phyloP scores from a whole-genome alignment of 2,797 vertebrate species.

The Gadopsis bispinosus region DNA sequence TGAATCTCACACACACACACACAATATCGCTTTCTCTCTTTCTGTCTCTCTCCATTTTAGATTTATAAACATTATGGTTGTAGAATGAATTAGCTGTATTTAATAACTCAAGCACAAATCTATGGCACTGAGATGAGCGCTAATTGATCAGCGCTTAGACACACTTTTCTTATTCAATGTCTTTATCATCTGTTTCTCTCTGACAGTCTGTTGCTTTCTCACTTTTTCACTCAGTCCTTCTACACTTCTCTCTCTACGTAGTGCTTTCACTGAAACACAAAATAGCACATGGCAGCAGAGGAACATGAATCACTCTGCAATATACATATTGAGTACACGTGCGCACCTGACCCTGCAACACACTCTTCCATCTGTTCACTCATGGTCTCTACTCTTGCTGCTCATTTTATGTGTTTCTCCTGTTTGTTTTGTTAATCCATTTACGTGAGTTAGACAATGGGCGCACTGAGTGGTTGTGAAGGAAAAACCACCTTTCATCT shows the following conservation, averaged over 20 bases:
- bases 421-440: constrained; percentile 60
- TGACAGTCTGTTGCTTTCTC: constrained; percentile 38
- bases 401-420: constrained; percentile 47
- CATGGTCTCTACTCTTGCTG: constrained; percentile 33
- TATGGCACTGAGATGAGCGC: constrained; percentile 93
- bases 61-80: constrained; percentile 97
- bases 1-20: constrained; percentile 87
- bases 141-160: constrained; percentile 88
- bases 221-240: constrained; percentile 22
- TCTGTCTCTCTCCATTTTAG: constrained; percentile 77
- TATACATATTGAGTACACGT: constrained; percentile 48
- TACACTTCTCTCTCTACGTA: constrained; percentile 33
- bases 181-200: constrained; percentile 29
- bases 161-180: constrained; percentile 29
- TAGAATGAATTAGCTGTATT: constrained; percentile 97
- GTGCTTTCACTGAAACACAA: constrained; percentile 41
- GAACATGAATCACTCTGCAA: constrained; percentile 59
- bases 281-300: constrained; percentile 59
- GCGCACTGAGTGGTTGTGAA: constrained; percentile 40
- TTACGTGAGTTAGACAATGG: constrained; percentile 65
- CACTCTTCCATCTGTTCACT: constrained; percentile 75
- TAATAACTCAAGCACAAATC: constrained; percentile 98
- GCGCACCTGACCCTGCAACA: constrained; percentile 53
- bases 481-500: constrained; percentile 67
- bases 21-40: neutral